Evolutionary conservation across 2,113 vertebrate genomes (phyloP), one percentile per base, ranked within the genome.

Genomic region (Pelvicachromis taeniatus): DNA sequence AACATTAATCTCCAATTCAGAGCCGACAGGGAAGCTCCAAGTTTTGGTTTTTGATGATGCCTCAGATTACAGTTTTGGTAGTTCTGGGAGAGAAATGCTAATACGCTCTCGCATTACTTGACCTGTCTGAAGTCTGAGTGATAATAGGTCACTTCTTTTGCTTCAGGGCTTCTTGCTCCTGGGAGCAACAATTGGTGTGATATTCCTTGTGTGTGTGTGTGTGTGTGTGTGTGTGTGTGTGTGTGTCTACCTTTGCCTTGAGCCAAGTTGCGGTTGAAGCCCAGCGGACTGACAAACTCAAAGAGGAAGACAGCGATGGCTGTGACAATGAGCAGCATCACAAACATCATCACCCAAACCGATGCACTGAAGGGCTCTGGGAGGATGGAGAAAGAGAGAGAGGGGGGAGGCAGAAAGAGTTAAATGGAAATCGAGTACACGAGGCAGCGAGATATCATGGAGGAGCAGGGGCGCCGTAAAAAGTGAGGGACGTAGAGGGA

Each of bases 301-400:
- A 99, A 99, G 92, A 99, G 97, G 87, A 99, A 99, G 91, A 99
- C 98, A 17, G 99, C 98, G 55, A 99, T 97, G 93, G 98, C 99
- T 0, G 99, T 99, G 80, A 99, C 98, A 5, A 99, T 96, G 89
- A 99, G 98, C 89, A 99, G 96, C 97, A 99, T 99, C 89, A 99
- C 98, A 88, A 99, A 99, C 98, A 99, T 99, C 98, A 99, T 99
- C 95, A 99, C 99, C 98, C 99, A 99, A 85, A 99, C 98, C 0
- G 98, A 99, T 58, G 98, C 98, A 87, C 98, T 99, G 96, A 99
- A 99, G 11, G 99, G 98, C 87, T 99, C 98, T 99, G 95, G 48
- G 89, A 91, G 6, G 53, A 77, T 83, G 84, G 53, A 75, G 70
- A 65, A 77, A 26, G 19, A 45, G 50, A 58, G 63, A 54, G 77